phyloP scores from a whole-genome alignment of 2,888 invertebrate genomes.

The Amitus sp. region DNA sequence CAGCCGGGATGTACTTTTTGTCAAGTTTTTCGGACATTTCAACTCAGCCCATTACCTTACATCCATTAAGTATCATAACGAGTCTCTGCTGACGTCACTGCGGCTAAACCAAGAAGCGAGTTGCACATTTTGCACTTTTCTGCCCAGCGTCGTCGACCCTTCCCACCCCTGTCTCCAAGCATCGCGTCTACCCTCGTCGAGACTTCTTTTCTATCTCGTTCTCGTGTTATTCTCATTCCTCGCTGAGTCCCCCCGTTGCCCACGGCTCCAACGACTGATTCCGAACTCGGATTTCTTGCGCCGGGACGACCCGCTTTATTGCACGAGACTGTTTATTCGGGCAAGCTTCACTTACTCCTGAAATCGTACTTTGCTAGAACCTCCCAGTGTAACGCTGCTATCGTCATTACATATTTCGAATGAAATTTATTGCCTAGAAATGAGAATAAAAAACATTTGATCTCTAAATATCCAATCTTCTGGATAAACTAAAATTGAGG shows the following conservation, averaged over 20 bases:
- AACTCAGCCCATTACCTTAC: constrained; percentile 33
- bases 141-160: constrained; percentile 38
- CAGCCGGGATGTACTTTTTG: constrained; percentile 3
- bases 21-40: constrained; percentile 18
- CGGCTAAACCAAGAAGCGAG: constrained; percentile 40
- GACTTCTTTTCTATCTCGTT: constrained; percentile 29
- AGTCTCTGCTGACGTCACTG: constrained; percentile 41
- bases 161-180: constrained; percentile 35
- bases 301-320: constrained; percentile 38
- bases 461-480: too few species aligned
- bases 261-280: constrained; percentile 17
- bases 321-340: constrained; percentile 35
- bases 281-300: constrained; percentile 35
- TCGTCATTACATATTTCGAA: neutral
- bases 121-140: constrained; percentile 63
- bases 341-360: constrained; percentile 12
- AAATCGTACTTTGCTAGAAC: neutral
- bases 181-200: constrained; percentile 31
- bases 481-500: too few species aligned
- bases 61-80: constrained; percentile 31
- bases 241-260: constrained; percentile 29
- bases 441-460: too few species aligned
- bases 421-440: neutral
- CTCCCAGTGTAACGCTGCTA: neutral
- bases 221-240: constrained; percentile 23